phyloP scores from a whole-genome alignment of 2,888 invertebrate species.

The Synanthedon vespiformis region DNA sequence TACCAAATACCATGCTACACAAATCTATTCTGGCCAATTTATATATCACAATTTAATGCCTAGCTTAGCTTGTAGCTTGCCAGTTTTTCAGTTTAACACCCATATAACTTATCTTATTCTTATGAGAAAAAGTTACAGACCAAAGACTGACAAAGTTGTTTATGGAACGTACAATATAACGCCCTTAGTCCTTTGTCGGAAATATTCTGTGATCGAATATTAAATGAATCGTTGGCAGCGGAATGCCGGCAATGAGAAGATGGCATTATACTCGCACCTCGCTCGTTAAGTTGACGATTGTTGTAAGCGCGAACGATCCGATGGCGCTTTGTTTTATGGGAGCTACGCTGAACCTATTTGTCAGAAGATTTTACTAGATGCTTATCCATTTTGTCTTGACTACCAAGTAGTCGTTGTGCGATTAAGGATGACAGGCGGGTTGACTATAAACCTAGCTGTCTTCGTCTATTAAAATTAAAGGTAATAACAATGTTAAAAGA shows the following conservation, averaged over 20 bases:
- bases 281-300: slow-evolving; percentile 52
- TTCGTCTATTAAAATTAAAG: no score
- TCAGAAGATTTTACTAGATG: slow-evolving; percentile 48
- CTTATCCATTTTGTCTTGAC: slow-evolving; percentile 28
- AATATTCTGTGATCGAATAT: slow-evolving; percentile 15
- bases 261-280: slow-evolving; percentile 18
- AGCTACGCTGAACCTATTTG: slow-evolving; percentile 33
- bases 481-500: background rate
- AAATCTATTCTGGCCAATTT: no score
- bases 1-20: no score
- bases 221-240: slow-evolving; percentile 19
- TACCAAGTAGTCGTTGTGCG: background rate
- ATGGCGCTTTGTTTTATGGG: slow-evolving; percentile 45
- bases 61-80: background rate
- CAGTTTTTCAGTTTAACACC: no score
- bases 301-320: slow-evolving; percentile 33
- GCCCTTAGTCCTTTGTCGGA: background rate
- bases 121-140: background rate
- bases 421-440: no score
- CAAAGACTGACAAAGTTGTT: background rate
- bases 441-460: no score
- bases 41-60: no score
- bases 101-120: background rate
- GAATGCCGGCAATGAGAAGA: slow-evolving; percentile 10
- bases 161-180: background rate